phyloP scores from a whole-genome alignment of 2,113 vertebrate genomes.

The Hydrochoerus hydrochaeris region DNA sequence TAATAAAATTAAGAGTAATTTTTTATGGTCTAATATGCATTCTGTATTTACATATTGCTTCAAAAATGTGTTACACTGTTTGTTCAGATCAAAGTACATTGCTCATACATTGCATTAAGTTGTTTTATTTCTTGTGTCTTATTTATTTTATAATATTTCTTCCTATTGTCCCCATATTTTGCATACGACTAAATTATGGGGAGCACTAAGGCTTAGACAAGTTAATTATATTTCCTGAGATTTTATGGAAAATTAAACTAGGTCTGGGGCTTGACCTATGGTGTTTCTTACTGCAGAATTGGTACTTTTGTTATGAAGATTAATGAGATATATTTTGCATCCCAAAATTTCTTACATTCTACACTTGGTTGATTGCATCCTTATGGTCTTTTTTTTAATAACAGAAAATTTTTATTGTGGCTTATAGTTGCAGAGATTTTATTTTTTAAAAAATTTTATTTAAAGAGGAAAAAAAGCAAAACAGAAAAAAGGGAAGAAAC shows the following conservation, averaged over 20 bases:
- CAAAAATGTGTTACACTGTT: background rate
- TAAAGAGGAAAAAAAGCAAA: too few species aligned
- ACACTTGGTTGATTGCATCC: background rate
- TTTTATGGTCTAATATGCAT: background rate
- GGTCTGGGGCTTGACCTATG: background rate
- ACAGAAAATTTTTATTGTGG: too few species aligned
- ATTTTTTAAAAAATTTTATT: too few species aligned
- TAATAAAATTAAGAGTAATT: background rate
- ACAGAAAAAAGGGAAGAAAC: too few species aligned
- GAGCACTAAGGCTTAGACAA: background rate
- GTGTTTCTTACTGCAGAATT: background rate
- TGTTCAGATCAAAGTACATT: background rate
- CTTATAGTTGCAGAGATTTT: too few species aligned
- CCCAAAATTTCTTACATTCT: background rate
- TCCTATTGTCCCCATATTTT: background rate
- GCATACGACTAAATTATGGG: background rate
- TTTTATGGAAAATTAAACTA: background rate
- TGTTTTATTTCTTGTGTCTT: background rate
- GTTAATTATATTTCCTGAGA: background rate
- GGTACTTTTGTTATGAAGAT: slow-evolving; percentile 11
- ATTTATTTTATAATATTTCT: slow-evolving; percentile 29
- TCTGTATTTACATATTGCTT: background rate
- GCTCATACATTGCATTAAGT: background rate
- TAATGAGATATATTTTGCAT: background rate
- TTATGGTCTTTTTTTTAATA: too few species aligned